Percentiles rank a stretch among this genome's conserved stretches.
Conservation (phyloP, 2,888 invertebrate genomes). For the Brassicogethes aeneus region DNA sequence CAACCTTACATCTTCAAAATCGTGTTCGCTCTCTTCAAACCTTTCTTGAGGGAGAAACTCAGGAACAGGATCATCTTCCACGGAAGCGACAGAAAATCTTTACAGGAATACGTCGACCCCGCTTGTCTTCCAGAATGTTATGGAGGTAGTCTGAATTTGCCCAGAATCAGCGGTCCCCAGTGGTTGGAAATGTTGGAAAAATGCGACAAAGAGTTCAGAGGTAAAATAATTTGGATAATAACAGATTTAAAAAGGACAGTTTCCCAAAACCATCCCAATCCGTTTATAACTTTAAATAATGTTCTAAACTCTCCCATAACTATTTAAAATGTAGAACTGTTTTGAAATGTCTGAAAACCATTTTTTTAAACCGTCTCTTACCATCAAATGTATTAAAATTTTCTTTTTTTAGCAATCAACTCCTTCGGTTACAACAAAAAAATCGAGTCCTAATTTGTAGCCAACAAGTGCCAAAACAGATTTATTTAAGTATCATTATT, state of each 20-base stretch:
- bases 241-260: conserved; percentile 4
- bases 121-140: conserved; percentile 63
- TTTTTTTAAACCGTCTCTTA: no score
- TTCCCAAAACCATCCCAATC: background rate
- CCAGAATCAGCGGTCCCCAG: conserved; percentile 58
- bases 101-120: conserved; percentile 64
- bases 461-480: no score
- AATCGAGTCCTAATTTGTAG: conserved; percentile 25
- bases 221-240: conserved; percentile 38
- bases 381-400: no score
- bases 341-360: no score
- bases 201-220: conserved; percentile 66
- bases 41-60: conserved; percentile 80
- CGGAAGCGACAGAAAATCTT: conserved; percentile 62
- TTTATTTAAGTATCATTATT: no score
- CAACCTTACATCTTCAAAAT: conserved; percentile 86
- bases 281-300: no score
- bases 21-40: conserved; percentile 82
- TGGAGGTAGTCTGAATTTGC: conserved; percentile 63
- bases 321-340: no score
- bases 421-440: conserved; percentile 65
- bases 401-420: conserved; percentile 40
- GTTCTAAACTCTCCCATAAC: no score
- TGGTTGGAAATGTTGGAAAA: conserved; percentile 64
- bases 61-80: conserved; percentile 73